These are phyloP conservation scores for Harpalus rufipes DNA, from an alignment of 2,888 invertebrate species.

Conservation along the genomic window DNA sequence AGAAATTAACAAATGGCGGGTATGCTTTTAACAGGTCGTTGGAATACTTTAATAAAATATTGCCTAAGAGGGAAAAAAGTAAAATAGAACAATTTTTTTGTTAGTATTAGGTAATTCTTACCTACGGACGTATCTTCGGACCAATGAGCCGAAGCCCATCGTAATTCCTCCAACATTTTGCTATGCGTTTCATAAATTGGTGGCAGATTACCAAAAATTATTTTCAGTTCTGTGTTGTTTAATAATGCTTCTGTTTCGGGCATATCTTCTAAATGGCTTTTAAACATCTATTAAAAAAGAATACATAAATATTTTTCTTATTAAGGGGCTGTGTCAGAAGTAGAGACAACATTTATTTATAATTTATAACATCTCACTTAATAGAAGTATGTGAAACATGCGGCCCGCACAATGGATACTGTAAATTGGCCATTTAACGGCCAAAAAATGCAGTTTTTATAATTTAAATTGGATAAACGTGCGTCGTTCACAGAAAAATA, in stretches of 20 bases:
- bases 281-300: slow-evolving; percentile 84
- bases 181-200: slow-evolving; percentile 96
- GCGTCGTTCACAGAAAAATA: too few species aligned
- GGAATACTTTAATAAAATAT: slow-evolving; percentile 92
- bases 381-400: too few species aligned
- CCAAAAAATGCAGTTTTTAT: too few species aligned
- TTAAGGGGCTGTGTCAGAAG: background rate
- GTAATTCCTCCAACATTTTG: slow-evolving; percentile 85
- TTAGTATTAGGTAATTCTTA: background rate
- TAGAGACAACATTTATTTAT: too few species aligned
- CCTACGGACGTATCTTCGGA: slow-evolving; percentile 83
- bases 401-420: too few species aligned
- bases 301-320: background rate
- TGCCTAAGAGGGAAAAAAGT: slow-evolving; percentile 81
- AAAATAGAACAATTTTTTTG: background rate
- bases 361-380: too few species aligned
- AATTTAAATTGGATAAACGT: too few species aligned
- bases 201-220: slow-evolving; percentile 96
- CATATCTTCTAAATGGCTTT: slow-evolving; percentile 93
- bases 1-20: slow-evolving; percentile 98
- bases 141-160: slow-evolving; percentile 87
- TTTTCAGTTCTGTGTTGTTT: slow-evolving; percentile 94
- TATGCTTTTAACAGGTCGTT: slow-evolving; percentile 95
- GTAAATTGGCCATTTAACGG: too few species aligned
- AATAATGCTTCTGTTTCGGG: slow-evolving; percentile 89